A percentile compares a stretch with the other conserved stretches of the same genome.
Evolutionary conservation across 1,140 invertebrate species (phyloP).

Genomic region (Hyphantria cunea): DNA sequence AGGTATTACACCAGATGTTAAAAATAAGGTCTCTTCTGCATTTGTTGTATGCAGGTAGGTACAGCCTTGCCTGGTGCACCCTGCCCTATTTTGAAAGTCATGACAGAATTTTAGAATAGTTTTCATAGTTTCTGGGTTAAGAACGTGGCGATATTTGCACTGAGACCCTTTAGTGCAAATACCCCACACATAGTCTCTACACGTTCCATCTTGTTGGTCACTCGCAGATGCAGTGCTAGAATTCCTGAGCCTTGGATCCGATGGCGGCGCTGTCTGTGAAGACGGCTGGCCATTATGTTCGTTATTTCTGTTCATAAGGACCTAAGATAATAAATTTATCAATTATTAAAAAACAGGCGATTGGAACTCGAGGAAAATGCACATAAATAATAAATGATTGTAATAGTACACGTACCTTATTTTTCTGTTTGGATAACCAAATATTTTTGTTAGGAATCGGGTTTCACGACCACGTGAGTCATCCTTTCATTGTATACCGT

Average conservation of each 20-base stretch:
- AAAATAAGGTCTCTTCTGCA: constrained; percentile 58
- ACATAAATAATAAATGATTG: too few species aligned
- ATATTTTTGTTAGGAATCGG: too few species aligned
- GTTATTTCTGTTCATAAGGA: constrained; percentile 44
- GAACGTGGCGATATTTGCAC: constrained; percentile 56
- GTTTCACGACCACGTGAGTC: too few species aligned
- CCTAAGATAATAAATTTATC: neutral
- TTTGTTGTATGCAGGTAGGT: constrained; percentile 57
- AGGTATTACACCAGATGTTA: constrained; percentile 49
- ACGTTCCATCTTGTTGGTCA: constrained; percentile 41
- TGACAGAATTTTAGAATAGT: constrained; percentile 60
- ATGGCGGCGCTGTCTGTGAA: constrained; percentile 33
- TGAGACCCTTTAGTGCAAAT: constrained; percentile 52
- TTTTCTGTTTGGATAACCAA: too few species aligned
- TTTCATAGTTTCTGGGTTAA: constrained; percentile 61
- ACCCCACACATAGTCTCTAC: constrained; percentile 60
- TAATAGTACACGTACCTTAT: too few species aligned
- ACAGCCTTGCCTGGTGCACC: constrained; percentile 54
- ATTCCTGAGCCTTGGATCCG: constrained; percentile 13
- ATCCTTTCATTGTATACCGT: too few species aligned
- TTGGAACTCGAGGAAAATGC: too few species aligned
- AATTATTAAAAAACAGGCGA: neutral
- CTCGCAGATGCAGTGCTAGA: constrained; percentile 23
- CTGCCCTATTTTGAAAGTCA: constrained; percentile 58
- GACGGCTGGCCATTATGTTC: constrained; percentile 50